Conservation (phyloP, 2,113 vertebrate species). For the Strigops habroptila region DNA sequence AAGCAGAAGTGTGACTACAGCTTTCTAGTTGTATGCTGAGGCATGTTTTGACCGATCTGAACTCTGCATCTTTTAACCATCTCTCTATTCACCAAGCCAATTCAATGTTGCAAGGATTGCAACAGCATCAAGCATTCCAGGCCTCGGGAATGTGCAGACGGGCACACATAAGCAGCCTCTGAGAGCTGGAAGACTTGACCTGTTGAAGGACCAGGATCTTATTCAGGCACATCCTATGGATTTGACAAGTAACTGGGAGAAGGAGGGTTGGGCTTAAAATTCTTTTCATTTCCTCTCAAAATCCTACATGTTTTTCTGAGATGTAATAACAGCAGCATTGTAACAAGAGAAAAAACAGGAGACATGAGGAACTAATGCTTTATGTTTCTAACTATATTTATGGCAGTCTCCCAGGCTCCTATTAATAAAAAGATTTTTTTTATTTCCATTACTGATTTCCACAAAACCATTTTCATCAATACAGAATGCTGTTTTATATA, state of each 20-base stretch:
- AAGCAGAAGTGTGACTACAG: not conserved
- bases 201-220: not conserved
- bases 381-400: not conserved
- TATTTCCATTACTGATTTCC: not conserved
- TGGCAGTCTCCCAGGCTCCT: not conserved
- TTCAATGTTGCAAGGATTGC: not conserved
- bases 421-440: not conserved
- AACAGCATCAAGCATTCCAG: not conserved
- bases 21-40: not conserved
- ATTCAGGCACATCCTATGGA: not conserved
- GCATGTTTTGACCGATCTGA: not conserved
- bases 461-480: not conserved
- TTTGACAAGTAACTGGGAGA: not conserved
- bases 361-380: not conserved
- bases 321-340: not conserved
- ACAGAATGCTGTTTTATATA: not conserved
- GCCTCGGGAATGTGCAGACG: accelerated
- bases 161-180: accelerated
- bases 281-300: not conserved
- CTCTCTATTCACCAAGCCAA: not conserved
- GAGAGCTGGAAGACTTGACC: not conserved
- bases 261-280: not conserved
- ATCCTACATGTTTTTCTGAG: not conserved
- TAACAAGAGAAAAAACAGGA: not conserved
- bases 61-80: not conserved